Evolutionary conservation across 2,888 invertebrate species (phyloP), one percentile per base, ranked within the genome.

Genomic region (Hypolimnas misippus): DNA sequence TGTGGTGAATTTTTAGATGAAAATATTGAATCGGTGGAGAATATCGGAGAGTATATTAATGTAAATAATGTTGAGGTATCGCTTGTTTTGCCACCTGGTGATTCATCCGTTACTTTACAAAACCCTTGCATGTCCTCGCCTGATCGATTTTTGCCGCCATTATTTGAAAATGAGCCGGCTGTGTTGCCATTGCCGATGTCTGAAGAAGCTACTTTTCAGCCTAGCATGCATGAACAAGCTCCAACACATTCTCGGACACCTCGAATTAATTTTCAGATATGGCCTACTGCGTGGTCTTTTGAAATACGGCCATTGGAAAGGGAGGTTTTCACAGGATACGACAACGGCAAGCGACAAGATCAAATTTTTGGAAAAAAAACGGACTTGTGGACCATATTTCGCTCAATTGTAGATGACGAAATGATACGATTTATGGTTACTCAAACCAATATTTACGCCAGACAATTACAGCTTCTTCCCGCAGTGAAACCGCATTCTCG

Each of bases 321-420:
- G 38, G 38, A 38, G 38, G 14, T 38, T 38, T 38, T 38, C 38
- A 38, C 38, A 38, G 38, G 38, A 14, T 38, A 35, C 35, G 35
- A 35, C 35, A 35, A 35, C 35, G 35, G 10, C 35, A 35, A 35
- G 38, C 14, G 5, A 14, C 38, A 38, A 38, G 38, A 38, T 38
- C 14, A 38, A 38, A 38, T 14, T 38, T 38, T 38, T 38, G 38
- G 38, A 14, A 38, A 14, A 38, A 38, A 38, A n/a, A 38, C 38
- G 14, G 14, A 38, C 38, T 38, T 38, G 38, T 38, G 14, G 38
- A 14, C 14, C 38, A 38, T 38, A 38, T 38, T 38, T 38, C 38
- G 38, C 38, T 38, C 38, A 38, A 38, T 38, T 38, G 38, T 38
- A 38, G 14, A 38, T 38, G 38, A 38, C 38, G 38, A 38, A 38